phyloP scores from a whole-genome alignment of 37 sponge, comb jelly and placozoan genomes.

The Crambe crambe region DNA sequence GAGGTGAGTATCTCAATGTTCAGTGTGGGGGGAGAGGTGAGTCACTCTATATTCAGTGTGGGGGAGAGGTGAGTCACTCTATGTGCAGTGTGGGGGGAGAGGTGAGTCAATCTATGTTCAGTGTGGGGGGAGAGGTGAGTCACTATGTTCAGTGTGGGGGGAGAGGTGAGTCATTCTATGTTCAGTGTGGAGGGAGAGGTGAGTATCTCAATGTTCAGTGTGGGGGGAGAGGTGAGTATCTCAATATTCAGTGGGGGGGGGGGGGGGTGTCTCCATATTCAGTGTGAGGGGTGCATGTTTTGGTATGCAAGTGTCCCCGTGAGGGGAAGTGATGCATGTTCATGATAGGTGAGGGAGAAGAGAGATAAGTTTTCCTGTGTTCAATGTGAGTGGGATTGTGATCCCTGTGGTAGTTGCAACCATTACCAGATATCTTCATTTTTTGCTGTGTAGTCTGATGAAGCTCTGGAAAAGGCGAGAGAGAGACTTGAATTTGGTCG shows the following conservation, averaged over 20 bases:
- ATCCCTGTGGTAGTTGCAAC: too few relatives aligned
- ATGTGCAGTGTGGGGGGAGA: neutral
- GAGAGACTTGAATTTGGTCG: conserved; percentile 55
- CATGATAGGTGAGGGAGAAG: neutral
- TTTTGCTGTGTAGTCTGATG: conserved; percentile 64
- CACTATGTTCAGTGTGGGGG: neutral
- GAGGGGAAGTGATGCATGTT: too few relatives aligned
- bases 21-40: neutral
- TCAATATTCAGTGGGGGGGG: too few relatives aligned
- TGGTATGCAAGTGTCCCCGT: too few relatives aligned
- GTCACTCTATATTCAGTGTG: neutral
- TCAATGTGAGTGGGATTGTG: neutral
- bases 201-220: conserved; percentile 12
- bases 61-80: neutral
- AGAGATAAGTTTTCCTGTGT: neutral
- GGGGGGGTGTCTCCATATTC: too few relatives aligned
- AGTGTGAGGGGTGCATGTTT: neutral
- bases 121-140: neutral
- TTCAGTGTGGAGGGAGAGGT: conserved; percentile 71
- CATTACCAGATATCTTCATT: too few relatives aligned
- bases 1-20: neutral
- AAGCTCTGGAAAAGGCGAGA: conserved; percentile 58
- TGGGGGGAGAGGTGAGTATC: too few relatives aligned
- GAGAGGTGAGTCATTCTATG: conserved; percentile 3
- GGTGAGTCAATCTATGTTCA: neutral